Conservation (phyloP, 37 sponge, comb jelly and placozoan species). For the Eunapius fragilis region DNA sequence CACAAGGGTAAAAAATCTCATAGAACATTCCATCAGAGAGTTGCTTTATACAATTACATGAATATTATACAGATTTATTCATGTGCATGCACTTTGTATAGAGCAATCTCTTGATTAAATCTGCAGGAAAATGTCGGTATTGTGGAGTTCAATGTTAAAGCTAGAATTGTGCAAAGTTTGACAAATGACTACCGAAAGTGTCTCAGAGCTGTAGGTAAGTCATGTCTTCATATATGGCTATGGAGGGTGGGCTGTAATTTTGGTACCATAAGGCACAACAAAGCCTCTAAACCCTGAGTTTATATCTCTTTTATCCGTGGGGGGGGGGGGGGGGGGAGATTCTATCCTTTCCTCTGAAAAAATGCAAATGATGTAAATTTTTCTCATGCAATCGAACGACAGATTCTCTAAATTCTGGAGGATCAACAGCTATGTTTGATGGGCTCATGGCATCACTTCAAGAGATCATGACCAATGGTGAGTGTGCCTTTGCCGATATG, state of each 20-base stretch:
- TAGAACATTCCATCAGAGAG: too few species aligned
- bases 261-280: too few species aligned
- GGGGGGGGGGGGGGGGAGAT: too few species aligned
- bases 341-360: too few species aligned
- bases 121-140: conserved; percentile 52
- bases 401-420: conserved; percentile 42
- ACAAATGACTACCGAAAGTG: conserved; percentile 35
- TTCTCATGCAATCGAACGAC: background rate
- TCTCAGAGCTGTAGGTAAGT: conserved; percentile 30
- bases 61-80: too few species aligned
- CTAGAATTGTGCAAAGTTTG: conserved; percentile 40
- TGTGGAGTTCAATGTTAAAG: conserved; percentile 40
- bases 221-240: background rate
- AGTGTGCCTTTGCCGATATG: background rate
- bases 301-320: too few species aligned
- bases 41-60: too few species aligned
- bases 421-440: conserved; percentile 53
- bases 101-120: background rate
- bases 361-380: too few species aligned
- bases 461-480: conserved; percentile 35
- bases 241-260: too few species aligned
- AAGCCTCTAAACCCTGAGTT: too few species aligned
- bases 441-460: conserved; percentile 50
- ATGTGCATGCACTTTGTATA: too few species aligned
- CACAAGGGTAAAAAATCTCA: too few species aligned